Evolutionary conservation across 2,888 invertebrate species (phyloP).

Genomic region (Drosophila quinaria): DNA sequence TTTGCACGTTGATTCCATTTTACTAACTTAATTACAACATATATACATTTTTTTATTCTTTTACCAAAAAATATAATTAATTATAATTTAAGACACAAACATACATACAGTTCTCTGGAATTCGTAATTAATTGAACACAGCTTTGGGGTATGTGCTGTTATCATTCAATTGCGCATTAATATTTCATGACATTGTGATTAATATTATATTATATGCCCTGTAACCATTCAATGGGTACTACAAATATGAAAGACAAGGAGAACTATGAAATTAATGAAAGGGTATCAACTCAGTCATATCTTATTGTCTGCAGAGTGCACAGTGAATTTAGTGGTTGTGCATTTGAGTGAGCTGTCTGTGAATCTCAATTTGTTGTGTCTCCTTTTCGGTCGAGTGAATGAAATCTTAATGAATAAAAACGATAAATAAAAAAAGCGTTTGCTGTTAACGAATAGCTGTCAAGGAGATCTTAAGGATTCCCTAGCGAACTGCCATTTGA

Average conservation of each 20-base stretch:
- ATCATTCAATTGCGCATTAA: constrained; percentile 15
- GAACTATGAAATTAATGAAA: not conserved
- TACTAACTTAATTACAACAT: constrained; percentile 8
- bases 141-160: constrained; percentile 4
- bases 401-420: not conserved
- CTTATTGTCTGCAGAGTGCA: not conserved
- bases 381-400: constrained; percentile 1
- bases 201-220: constrained; percentile 10
- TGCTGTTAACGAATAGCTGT: not conserved
- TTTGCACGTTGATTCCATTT: not conserved
- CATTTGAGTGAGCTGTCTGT: constrained; percentile 6
- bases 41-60: not conserved
- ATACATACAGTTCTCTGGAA: not conserved
- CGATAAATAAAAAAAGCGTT: constrained; percentile 1
- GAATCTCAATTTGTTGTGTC: constrained; percentile 11
- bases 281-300: not conserved
- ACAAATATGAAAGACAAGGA: no score
- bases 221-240: no score
- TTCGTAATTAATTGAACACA: constrained; percentile 14
- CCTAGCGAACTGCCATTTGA: not conserved
- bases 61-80: not conserved
- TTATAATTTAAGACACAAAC: not conserved
- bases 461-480: not conserved
- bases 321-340: not conserved
- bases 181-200: constrained; percentile 5